Base-by-base conservation (phyloP, 2,888 invertebrate genomes). In the Yponomeuta sedellus region DNA sequence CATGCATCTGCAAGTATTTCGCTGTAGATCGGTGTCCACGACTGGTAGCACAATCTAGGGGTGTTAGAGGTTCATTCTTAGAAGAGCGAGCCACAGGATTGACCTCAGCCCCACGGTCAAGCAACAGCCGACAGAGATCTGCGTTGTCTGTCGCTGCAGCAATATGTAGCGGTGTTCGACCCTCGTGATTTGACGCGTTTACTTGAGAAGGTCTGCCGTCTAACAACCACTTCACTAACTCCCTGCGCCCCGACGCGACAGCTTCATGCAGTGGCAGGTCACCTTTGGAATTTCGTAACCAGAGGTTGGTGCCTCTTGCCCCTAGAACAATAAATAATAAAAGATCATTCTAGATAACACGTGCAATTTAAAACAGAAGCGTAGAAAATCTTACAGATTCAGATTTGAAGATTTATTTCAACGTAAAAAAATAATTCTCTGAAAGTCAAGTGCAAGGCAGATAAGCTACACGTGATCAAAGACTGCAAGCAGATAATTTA, bases 231-330 rank as follows among this genome's bases (percentile, higher is more conserved):
- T 95, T 94, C 0, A 98, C 95, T 68, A 98, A 83, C 76, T 97
- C 97, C 70, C 96, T 94, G 69, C 98, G 92, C 0, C 98, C 98
- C 0, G 98, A 97, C 59, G 96, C 94, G 0, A 98, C 96, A 0
- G 99, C 99, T 86, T 99, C 99, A 80, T 99, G 99, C 28, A 99
- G 91, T 0, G 99, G 98, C 67, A 98, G 93, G 82, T 99, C 99
- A 0, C 99, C 99, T 78, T 97, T 95, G 1, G 97, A 96, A 80
- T 98, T 99, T 70, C 96, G 93, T 66, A 97, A 88, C 96, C 99
- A 98, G 62, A 99, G 91, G 81, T 99, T 97, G 0, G 97, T 97
- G 22, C 96, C 96, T 74, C 85, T 82, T 58, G 89, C 85, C 64
- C 91, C 91, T 91, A 70, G 63, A 73, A 71, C 11, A 56, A 52